Percentiles rank a stretch among this genome's conserved stretches.
Conservation (phyloP, 2,797 vertebrate genomes). For the Halcyon chelicuti region DNA sequence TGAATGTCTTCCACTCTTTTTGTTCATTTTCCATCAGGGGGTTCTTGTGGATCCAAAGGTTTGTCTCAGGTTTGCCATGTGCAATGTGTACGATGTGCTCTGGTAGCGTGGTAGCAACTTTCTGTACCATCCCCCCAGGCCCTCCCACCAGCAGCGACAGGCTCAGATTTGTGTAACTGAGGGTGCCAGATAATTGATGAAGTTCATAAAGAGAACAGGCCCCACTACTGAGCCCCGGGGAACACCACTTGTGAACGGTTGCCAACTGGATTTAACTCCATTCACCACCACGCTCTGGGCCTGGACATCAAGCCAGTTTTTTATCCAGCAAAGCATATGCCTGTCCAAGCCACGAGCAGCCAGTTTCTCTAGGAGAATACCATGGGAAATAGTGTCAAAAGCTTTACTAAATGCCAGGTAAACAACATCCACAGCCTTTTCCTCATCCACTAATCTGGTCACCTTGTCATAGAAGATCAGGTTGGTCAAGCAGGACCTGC, state of each 20-base stretch:
- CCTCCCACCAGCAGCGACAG: background rate
- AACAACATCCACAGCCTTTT: background rate
- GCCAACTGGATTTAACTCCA: too few species aligned
- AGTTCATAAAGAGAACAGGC: background rate
- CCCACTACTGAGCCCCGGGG: background rate
- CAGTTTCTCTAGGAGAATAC: background rate
- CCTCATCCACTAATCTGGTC: too few species aligned
- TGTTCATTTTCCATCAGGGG: background rate
- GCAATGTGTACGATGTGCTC: background rate
- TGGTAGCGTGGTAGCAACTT: background rate
- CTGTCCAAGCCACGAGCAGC: background rate
- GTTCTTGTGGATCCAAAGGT: background rate
- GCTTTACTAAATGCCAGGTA: background rate
- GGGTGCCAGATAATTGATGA: background rate
- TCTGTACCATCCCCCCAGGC: rapidly evolving
- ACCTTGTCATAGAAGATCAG: background rate
- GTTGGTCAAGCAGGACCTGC: background rate
- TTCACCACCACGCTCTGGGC: too few species aligned
- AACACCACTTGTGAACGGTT: background rate
- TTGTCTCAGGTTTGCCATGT: background rate
- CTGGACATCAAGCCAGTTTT: background rate
- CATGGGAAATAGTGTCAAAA: background rate
- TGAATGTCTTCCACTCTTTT: background rate
- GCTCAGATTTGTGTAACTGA: background rate
- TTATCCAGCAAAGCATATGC: too few species aligned